These are phyloP conservation scores for Miichthys miiuy DNA, from an alignment of 2,797 vertebrate species.

Conservation along the genomic window DNA sequence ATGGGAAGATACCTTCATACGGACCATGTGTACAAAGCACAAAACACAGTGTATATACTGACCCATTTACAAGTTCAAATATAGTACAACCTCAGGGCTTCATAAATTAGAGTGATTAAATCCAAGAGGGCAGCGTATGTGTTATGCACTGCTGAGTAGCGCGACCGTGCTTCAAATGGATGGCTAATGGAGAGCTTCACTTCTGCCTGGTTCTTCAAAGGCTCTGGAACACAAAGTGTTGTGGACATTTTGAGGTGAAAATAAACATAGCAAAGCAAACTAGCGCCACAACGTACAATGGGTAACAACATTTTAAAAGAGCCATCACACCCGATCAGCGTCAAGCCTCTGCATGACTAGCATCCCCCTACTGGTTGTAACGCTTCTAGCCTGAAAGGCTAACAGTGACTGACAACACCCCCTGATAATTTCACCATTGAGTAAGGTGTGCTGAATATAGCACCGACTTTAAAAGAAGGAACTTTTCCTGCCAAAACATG, in stretches of 20 bases:
- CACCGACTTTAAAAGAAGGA: conserved; percentile 12
- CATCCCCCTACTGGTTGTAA: conserved; percentile 54
- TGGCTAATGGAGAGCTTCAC: conserved; percentile 49
- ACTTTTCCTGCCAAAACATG: conserved; percentile 7
- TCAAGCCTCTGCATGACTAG: conserved; percentile 51
- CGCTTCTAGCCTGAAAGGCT: conserved; percentile 41
- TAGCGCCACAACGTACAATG: conserved; percentile 59
- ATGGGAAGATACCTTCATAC: background rate
- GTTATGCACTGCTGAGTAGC: conserved; percentile 12
- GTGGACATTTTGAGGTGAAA: conserved; percentile 62
- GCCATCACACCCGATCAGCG: conserved; percentile 61
- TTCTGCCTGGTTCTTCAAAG: conserved; percentile 18
- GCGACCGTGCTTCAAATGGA: conserved; percentile 14
- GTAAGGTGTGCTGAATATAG: conserved; percentile 52
- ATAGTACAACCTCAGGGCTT: background rate
- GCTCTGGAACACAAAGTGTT: conserved; percentile 56
- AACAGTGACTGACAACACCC: conserved; percentile 64
- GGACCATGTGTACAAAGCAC: background rate
- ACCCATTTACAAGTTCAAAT: background rate
- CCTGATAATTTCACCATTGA: conserved; percentile 64
- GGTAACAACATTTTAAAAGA: conserved; percentile 69
- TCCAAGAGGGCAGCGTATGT: conserved; percentile 19
- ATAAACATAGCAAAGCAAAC: conserved; percentile 55
- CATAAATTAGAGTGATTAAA: conserved; percentile 26
- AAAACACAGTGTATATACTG: background rate